Evolutionary conservation across 2,888 invertebrate genomes (phyloP).

Genomic region (Dasysyrphus tricinctus): DNA sequence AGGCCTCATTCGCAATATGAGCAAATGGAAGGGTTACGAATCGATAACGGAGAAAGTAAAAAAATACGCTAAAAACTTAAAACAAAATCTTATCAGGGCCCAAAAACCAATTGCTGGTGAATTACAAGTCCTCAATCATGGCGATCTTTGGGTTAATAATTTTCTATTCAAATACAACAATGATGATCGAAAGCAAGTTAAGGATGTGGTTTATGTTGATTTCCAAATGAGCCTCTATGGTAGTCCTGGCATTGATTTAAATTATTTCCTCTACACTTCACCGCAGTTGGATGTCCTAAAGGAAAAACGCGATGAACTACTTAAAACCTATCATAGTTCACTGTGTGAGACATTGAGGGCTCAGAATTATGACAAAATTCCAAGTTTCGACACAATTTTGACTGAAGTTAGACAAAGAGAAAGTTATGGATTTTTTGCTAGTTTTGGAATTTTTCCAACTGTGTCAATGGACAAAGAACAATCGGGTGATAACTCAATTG

Average conservation of each 20-base stretch:
- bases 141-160: slow-evolving; percentile 85
- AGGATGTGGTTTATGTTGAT: slow-evolving; percentile 78
- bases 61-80: slow-evolving; percentile 77
- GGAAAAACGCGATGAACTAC: slow-evolving; percentile 76
- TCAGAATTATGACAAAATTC: slow-evolving; percentile 57
- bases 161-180: slow-evolving; percentile 83
- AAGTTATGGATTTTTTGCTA: slow-evolving; percentile 79
- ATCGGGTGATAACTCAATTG: slow-evolving; percentile 76
- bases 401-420: slow-evolving; percentile 78
- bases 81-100: slow-evolving; percentile 76
- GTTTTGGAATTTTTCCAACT: slow-evolving; percentile 78
- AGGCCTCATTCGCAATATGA: slow-evolving; percentile 79
- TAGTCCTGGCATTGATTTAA: slow-evolving; percentile 81
- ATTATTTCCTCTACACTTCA: slow-evolving; percentile 81
- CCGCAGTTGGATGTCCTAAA: slow-evolving; percentile 78
- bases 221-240: slow-evolving; percentile 80
- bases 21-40: slow-evolving; percentile 83
- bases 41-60: slow-evolving; percentile 81
- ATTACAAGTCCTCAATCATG: slow-evolving; percentile 84
- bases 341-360: slow-evolving; percentile 77
- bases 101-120: slow-evolving; percentile 78
- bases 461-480: slow-evolving; percentile 77
- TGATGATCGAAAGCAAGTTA: background rate
- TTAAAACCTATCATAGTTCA: slow-evolving; percentile 77
- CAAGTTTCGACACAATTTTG: slow-evolving; percentile 76